Percentiles rank a stretch among this genome's conserved stretches.
Evolutionary conservation across 2,888 invertebrate genomes (phyloP).

Genomic region (Syritta pipiens): DNA sequence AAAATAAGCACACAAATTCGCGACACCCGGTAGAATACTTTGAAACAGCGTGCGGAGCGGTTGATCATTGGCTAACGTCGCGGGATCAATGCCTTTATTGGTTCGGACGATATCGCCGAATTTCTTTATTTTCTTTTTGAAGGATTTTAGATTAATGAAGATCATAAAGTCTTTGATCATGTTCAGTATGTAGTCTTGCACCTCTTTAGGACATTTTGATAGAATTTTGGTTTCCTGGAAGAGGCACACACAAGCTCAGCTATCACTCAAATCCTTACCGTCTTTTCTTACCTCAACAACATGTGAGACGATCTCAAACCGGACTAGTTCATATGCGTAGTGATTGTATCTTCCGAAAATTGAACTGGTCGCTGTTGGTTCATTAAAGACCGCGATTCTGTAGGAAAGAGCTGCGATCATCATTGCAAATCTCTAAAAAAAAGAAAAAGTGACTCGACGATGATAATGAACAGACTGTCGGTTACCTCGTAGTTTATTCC

Average conservation of each 20-base stretch:
- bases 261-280: neutral
- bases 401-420: conserved; percentile 13
- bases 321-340: conserved; percentile 4
- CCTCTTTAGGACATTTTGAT: neutral
- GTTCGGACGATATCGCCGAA: neutral
- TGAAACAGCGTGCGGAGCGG: neutral
- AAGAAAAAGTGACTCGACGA: neutral
- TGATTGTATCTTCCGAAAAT: conserved; percentile 30
- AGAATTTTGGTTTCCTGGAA: conserved; percentile 16
- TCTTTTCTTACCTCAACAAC: conserved; percentile 6
- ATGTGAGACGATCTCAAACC: conserved; percentile 17
- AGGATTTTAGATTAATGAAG: neutral
- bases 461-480: neutral
- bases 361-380: neutral
- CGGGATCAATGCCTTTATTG: neutral
- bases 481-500: no score
- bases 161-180: no score
- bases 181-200: neutral
- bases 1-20: conserved; percentile 12
- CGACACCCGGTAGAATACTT: conserved; percentile 22
- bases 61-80: no score
- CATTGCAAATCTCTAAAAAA: conserved; percentile 13
- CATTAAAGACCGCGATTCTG: neutral
- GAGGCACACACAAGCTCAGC: no score
- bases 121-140: conserved; percentile 3